phyloP scores from a whole-genome alignment of 1,140 invertebrate species.

The Microvelia longipes region DNA sequence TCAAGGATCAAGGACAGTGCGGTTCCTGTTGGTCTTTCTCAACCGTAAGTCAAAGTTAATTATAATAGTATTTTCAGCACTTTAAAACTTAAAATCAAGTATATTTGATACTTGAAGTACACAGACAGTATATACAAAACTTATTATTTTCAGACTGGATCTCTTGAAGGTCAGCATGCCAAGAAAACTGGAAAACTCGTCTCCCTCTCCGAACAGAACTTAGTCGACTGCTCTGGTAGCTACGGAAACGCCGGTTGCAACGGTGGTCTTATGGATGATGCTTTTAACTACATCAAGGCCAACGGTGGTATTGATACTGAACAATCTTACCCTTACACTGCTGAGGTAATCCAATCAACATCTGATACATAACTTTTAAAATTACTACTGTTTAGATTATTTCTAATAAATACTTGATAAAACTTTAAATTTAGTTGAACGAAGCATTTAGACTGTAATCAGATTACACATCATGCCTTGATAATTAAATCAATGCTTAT shows the following conservation, averaged over 20 bases:
- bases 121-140: background rate
- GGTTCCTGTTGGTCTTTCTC: constrained; percentile 54
- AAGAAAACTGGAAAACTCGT: constrained; percentile 65
- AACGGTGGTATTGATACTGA: constrained; percentile 88
- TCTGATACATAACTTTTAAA: too few species aligned
- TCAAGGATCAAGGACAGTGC: constrained; percentile 83
- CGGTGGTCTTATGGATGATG: constrained; percentile 87
- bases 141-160: constrained; percentile 71
- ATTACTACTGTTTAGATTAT: too few species aligned
- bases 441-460: too few species aligned
- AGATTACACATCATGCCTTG: too few species aligned
- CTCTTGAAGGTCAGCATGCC: constrained; percentile 90
- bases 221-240: constrained; percentile 79
- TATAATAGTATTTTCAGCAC: too few species aligned
- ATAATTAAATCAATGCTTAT: too few species aligned
- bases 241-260: constrained; percentile 93
- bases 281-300: constrained; percentile 80
- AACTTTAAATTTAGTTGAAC: too few species aligned
- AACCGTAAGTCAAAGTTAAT: constrained; percentile 33
- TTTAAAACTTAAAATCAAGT: background rate
- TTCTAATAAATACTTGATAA: too few species aligned
- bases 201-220: constrained; percentile 91
- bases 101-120: background rate
- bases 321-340: constrained; percentile 61
- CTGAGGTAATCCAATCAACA: too few species aligned